A percentile compares a stretch with the other conserved stretches of the same genome.
Conservation (phyloP, 2,113 vertebrate genomes). For the Corythoichthys haematopterus region DNA sequence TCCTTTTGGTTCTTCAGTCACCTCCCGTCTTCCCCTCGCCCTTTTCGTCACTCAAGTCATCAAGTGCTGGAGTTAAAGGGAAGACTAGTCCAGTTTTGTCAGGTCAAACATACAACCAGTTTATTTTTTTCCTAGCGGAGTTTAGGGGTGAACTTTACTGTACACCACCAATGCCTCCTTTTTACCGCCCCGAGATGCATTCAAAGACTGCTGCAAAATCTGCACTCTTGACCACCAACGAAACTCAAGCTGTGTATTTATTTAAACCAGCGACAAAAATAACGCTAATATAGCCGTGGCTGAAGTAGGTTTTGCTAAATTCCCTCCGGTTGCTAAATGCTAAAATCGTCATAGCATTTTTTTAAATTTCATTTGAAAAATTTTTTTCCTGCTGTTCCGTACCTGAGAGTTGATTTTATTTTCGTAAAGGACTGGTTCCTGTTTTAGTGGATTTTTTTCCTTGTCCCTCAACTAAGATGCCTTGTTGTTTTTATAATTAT, state of each 20-base stretch:
- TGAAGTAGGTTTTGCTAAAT: background rate
- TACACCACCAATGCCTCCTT: slow-evolving; percentile 22
- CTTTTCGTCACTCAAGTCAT: slow-evolving; percentile 15
- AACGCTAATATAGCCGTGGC: slow-evolving; percentile 22
- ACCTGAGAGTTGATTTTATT: slow-evolving; percentile 35
- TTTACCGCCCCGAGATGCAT: slow-evolving; percentile 26
- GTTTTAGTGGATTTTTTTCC: slow-evolving; percentile 11
- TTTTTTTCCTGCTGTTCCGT: slow-evolving; percentile 58
- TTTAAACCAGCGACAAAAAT: slow-evolving; percentile 27
- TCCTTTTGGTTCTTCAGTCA: slow-evolving; percentile 1
- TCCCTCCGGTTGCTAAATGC: slow-evolving; percentile 44
- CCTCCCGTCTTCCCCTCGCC: slow-evolving; percentile 8
- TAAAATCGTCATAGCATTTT: slow-evolving; percentile 43
- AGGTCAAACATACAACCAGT: background rate
- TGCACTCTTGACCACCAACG: slow-evolving; percentile 41
- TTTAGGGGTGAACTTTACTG: slow-evolving; percentile 8
- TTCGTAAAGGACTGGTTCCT: slow-evolving; percentile 63
- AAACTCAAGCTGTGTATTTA: slow-evolving; percentile 16
- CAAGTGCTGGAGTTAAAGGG: slow-evolving; percentile 1
- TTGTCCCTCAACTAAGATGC: slow-evolving; percentile 59
- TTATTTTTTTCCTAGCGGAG: background rate
- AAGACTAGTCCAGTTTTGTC: background rate
- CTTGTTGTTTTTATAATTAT: slow-evolving; percentile 40
- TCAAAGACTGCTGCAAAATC: slow-evolving; percentile 38
- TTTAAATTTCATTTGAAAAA: background rate